These are phyloP conservation scores for Neodiprion virginianus DNA, from an alignment of 1,140 invertebrate species.

Conservation along the genomic window DNA sequence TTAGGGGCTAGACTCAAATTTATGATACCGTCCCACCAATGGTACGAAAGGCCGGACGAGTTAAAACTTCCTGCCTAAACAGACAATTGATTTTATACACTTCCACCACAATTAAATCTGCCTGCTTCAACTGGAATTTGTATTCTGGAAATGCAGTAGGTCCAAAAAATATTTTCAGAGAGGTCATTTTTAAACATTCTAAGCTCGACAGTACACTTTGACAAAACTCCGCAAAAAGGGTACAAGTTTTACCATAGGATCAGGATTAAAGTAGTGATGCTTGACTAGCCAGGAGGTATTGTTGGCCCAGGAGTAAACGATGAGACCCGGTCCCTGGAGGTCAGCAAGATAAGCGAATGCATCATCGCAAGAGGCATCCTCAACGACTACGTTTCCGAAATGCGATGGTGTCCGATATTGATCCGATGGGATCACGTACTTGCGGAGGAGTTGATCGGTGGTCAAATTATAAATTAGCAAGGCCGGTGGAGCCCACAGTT, in stretches of 20 bases:
- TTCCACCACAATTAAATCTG: neutral
- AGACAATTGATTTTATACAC: constrained; percentile 11
- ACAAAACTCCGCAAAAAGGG: too few relatives aligned
- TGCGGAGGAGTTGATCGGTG: constrained; percentile 71
- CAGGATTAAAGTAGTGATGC: constrained; percentile 75
- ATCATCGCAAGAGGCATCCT: constrained; percentile 72
- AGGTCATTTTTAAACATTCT: too few relatives aligned
- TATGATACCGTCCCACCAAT: constrained; percentile 79
- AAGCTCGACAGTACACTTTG: too few relatives aligned
- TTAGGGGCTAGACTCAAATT: constrained; percentile 71
- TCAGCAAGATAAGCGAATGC: constrained; percentile 73
- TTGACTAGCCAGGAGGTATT: constrained; percentile 74
- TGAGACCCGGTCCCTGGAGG: constrained; percentile 68
- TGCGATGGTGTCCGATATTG: constrained; percentile 74
- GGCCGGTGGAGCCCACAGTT: constrained; percentile 62
- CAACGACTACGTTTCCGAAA: constrained; percentile 78
- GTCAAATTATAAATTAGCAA: constrained; percentile 77
- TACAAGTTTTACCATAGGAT: constrained; percentile 60
- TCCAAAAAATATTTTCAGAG: too few relatives aligned
- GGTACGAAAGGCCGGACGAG: constrained; percentile 74
- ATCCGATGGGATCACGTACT: constrained; percentile 67
- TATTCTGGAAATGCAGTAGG: too few relatives aligned
- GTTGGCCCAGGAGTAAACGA: constrained; percentile 75
- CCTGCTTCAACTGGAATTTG: neutral
- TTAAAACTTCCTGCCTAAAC: constrained; percentile 69